phyloP scores from a whole-genome alignment of 2,113 vertebrate species.

The Tichodroma muraria region DNA sequence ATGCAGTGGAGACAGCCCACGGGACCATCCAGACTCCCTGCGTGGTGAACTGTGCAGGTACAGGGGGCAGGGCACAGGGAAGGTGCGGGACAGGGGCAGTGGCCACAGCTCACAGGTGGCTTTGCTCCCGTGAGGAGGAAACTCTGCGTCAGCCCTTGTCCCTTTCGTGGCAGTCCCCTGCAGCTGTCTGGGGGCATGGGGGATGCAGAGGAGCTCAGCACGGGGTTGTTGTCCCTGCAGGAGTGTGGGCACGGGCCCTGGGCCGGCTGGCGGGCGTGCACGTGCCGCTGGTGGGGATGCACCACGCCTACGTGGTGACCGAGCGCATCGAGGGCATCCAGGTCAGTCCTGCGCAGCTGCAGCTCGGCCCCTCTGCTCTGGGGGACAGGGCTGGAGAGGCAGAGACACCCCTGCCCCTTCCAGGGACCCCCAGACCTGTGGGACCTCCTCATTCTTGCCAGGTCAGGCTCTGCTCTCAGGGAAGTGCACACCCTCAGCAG shows the following conservation, averaged over 20 bases:
- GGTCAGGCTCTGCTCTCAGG: not conserved
- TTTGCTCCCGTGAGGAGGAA: rapidly evolving
- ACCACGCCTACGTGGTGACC: constrained; percentile 92
- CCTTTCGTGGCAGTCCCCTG: not conserved
- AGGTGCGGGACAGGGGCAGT: not conserved
- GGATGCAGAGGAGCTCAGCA: not conserved
- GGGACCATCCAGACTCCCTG: constrained; percentile 87
- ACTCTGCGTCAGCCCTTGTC: rapidly evolving
- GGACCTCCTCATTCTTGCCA: not conserved
- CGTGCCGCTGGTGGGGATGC: constrained; percentile 91
- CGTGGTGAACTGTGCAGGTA: constrained; percentile 95
- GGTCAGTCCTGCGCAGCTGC: constrained; percentile 46
- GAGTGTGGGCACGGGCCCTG: constrained; percentile 87
- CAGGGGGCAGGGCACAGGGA: rapidly evolving
- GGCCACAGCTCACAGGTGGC: rapidly evolving
- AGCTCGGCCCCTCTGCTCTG: not conserved
- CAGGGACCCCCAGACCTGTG: rapidly evolving
- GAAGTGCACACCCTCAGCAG: not conserved
- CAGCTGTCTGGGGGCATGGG: not conserved
- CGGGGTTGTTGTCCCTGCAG: constrained; percentile 42
- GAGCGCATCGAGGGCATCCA: constrained; percentile 96
- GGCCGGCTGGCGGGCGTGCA: constrained; percentile 88
- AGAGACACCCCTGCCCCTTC: not conserved
- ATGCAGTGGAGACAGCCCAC: constrained; percentile 79
- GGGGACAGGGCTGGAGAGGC: not conserved